phyloP scores from a whole-genome alignment of 2,113 vertebrate species.

The Diadophis punctatus region DNA sequence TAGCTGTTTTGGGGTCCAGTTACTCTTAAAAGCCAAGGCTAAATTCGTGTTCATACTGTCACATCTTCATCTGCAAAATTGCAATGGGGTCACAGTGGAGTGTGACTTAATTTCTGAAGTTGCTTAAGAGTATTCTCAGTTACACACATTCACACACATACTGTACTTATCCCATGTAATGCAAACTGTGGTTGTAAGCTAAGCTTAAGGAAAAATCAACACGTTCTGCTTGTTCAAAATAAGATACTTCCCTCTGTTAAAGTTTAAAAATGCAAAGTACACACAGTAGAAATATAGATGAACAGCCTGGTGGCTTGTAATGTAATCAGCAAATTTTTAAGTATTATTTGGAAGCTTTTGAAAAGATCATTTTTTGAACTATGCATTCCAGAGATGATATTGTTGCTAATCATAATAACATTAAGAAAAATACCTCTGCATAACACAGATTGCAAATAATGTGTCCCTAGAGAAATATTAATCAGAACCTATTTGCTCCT shows the following conservation, averaged over 20 bases:
- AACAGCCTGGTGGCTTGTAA: neutral
- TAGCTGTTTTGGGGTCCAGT: neutral
- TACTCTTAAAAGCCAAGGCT: neutral
- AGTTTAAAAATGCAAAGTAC: neutral
- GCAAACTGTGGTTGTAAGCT: neutral
- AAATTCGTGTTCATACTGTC: too few species aligned
- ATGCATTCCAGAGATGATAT: conserved; percentile 35
- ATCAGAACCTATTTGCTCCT: conserved; percentile 37
- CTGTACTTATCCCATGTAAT: neutral
- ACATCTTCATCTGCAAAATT: neutral
- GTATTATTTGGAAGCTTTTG: conserved; percentile 31
- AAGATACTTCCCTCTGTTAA: neutral
- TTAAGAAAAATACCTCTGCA: neutral
- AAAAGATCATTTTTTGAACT: conserved; percentile 32
- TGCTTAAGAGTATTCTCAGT: neutral
- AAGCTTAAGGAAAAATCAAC: neutral
- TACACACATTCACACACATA: neutral
- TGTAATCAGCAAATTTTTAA: neutral
- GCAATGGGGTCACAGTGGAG: neutral
- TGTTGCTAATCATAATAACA: neutral
- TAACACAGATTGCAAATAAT: conserved; percentile 46
- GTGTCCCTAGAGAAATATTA: conserved; percentile 36
- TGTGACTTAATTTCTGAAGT: neutral
- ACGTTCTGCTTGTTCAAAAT: neutral
- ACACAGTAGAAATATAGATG: neutral